phyloP scores from a whole-genome alignment of 1,140 invertebrate species.

The Nilaparvata lugens region DNA sequence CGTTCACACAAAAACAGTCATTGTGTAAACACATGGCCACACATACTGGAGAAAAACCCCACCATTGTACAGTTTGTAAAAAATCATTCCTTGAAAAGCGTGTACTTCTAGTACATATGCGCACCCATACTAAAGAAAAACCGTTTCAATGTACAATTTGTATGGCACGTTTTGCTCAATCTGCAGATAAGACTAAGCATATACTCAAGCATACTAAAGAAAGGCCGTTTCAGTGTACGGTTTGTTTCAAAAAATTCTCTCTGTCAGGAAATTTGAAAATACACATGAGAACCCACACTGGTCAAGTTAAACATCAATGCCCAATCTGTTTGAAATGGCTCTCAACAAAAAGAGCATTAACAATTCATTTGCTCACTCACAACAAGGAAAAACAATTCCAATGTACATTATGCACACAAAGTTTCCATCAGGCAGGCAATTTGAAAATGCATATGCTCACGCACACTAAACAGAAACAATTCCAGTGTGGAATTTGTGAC shows the following conservation, averaged over 20 bases:
- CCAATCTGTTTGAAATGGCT: too few species aligned
- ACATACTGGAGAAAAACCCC: too few species aligned
- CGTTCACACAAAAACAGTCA: too few species aligned
- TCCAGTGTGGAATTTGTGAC: slow-evolving; percentile 30
- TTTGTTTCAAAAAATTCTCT: too few species aligned
- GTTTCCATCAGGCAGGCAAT: slow-evolving; percentile 38
- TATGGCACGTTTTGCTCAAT: slow-evolving; percentile 21
- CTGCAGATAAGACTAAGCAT: slow-evolving; percentile 26
- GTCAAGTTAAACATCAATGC: too few species aligned
- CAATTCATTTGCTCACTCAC: slow-evolving; percentile 61
- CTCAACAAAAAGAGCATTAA: slow-evolving; percentile 7
- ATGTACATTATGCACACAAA: slow-evolving; percentile 41
- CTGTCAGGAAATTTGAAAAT: too few species aligned
- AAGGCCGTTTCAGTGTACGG: too few species aligned
- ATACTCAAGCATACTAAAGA: too few species aligned
- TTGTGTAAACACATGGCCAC: too few species aligned
- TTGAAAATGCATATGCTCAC: neutral
- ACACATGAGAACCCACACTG: too few species aligned
- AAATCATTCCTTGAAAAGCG: too few species aligned
- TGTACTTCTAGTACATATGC: slow-evolving; percentile 57
- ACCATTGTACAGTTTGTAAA: too few species aligned
- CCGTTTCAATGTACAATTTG: neutral
- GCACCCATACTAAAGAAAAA: slow-evolving; percentile 51
- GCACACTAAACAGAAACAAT: slow-evolving; percentile 6
- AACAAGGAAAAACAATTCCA: slow-evolving; percentile 48